These are phyloP conservation scores for Geotrupes spiniger DNA, from an alignment of 2,888 invertebrate species.

Conservation along the genomic window DNA sequence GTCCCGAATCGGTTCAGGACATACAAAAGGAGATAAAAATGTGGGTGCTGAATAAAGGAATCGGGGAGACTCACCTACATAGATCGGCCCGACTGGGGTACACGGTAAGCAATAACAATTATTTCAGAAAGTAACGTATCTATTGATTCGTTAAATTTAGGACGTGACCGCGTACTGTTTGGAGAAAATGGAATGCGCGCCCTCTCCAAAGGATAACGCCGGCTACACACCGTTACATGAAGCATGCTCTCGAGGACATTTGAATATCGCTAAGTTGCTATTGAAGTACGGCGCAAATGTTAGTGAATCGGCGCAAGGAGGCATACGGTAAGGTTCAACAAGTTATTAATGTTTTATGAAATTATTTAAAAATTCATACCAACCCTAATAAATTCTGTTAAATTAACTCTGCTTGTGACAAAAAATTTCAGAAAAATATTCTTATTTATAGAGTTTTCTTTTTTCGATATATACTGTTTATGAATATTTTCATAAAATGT, in stretches of 20 bases:
- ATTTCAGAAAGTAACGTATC: too few species aligned
- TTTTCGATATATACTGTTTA: too few species aligned
- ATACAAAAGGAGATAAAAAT: constrained; percentile 82
- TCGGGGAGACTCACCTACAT: constrained; percentile 90
- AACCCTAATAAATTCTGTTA: too few species aligned
- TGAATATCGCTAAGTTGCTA: constrained; percentile 80
- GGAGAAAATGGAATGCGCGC: constrained; percentile 77
- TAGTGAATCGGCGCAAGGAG: constrained; percentile 88
- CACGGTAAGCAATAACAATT: constrained; percentile 59
- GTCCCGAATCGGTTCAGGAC: constrained; percentile 69
- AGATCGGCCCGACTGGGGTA: constrained; percentile 87
- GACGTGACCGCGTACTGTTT: constrained; percentile 89
- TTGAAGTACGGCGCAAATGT: constrained; percentile 88
- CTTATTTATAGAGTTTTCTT: too few species aligned
- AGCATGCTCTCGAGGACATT: constrained; percentile 83
- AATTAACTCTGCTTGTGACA: too few species aligned
- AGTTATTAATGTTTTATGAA: too few species aligned
- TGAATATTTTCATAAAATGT: too few species aligned
- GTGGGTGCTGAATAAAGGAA: constrained; percentile 91
- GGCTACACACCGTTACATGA: constrained; percentile 92
- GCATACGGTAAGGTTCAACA: constrained; percentile 64
- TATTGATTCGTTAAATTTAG: constrained; percentile 48
- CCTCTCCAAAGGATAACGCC: constrained; percentile 88
- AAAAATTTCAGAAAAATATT: too few species aligned
- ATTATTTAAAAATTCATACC: too few species aligned